phyloP scores from a whole-genome alignment of 2,113 vertebrate species.

The Greenwoodochromis staneri region DNA sequence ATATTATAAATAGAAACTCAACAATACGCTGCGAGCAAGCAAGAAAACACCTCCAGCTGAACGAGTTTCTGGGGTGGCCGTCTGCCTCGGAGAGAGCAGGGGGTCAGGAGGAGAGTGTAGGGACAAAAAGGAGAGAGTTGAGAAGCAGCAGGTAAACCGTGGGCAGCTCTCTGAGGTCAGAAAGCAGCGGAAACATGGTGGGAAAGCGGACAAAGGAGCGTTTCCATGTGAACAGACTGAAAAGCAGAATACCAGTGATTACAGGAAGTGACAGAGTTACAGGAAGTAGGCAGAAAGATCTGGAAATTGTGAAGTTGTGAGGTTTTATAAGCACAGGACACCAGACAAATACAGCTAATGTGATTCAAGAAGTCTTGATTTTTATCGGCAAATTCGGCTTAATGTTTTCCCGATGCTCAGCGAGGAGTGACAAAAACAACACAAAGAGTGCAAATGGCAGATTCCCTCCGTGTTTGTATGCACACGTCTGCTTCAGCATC shows the following conservation, averaged over 20 bases:
- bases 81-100: background rate
- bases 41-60: background rate
- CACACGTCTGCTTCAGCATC: background rate
- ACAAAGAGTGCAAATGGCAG: background rate
- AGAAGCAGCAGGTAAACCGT: background rate
- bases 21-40: background rate
- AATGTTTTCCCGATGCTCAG: background rate
- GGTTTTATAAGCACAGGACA: background rate
- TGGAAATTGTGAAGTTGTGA: background rate
- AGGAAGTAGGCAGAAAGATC: background rate
- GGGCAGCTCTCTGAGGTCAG: background rate
- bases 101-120: background rate
- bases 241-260: background rate
- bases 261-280: background rate
- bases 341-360: background rate
- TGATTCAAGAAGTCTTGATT: background rate
- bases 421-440: accelerated
- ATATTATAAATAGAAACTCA: background rate
- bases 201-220: background rate
- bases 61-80: accelerated
- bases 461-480: background rate
- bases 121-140: background rate
- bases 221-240: background rate
- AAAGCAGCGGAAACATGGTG: background rate
- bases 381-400: background rate